phyloP scores from a whole-genome alignment of 2,113 vertebrate genomes.

The Hippoglossus stenolepis region DNA sequence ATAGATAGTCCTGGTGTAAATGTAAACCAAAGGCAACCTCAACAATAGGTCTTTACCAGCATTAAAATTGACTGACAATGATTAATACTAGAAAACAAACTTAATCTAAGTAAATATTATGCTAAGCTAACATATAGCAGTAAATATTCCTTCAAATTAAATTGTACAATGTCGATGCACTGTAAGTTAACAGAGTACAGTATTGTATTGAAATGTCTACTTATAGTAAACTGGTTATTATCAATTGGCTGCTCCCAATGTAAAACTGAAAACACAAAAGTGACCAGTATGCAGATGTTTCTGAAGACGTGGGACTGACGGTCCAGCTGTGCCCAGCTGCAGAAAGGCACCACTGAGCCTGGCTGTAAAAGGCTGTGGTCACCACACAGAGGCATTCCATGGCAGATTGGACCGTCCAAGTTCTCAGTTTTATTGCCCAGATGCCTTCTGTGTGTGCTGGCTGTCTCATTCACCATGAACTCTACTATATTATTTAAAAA shows the following conservation, averaged over 20 bases:
- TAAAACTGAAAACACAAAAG: too few relatives aligned
- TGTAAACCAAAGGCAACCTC: too few relatives aligned
- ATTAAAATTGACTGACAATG: too few relatives aligned
- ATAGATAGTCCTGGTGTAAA: too few relatives aligned
- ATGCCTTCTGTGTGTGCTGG: not conserved
- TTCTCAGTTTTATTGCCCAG: conserved; percentile 46
- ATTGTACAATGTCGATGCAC: conserved; percentile 10
- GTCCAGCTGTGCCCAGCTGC: conserved; percentile 66
- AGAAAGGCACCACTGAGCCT: conserved; percentile 71
- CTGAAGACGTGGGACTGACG: conserved; percentile 31
- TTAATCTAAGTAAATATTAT: too few relatives aligned
- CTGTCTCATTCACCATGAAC: not conserved
- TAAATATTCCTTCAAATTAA: too few relatives aligned
- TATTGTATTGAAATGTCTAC: conserved; percentile 16
- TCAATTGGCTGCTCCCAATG: too few relatives aligned
- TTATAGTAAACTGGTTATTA: too few relatives aligned
- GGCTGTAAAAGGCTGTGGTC: conserved; percentile 69
- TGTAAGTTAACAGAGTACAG: conserved; percentile 64
- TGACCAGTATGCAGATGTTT: conserved; percentile 13
- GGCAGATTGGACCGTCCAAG: conserved; percentile 43
- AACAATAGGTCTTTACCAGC: too few relatives aligned
- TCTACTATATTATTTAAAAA: not conserved
- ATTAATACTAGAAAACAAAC: too few relatives aligned
- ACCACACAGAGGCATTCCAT: conserved; percentile 60
- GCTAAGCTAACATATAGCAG: too few relatives aligned